These are phyloP conservation scores for Bimastos eiseni DNA, from an alignment of 2,888 invertebrate species.

Conservation along the genomic window DNA sequence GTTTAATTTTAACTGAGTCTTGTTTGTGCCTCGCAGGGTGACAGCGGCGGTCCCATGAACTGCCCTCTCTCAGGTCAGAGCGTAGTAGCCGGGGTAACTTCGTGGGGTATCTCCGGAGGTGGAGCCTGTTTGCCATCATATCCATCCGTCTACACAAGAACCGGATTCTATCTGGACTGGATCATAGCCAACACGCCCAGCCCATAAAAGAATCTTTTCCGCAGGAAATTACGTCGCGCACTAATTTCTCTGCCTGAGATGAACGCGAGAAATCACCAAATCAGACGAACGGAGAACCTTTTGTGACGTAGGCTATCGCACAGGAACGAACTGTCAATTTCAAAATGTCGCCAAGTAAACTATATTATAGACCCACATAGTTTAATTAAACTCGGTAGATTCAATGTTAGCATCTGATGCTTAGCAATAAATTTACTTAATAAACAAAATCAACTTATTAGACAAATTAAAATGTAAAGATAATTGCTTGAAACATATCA, in stretches of 20 bases:
- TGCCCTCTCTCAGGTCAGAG: conserved; percentile 13
- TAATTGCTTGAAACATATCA: too few relatives aligned
- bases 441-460: too few relatives aligned
- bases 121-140: conserved; percentile 27
- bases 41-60: conserved; percentile 33
- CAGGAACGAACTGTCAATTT: too few relatives aligned
- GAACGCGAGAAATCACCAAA: too few relatives aligned
- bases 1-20: neutral
- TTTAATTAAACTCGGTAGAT: too few relatives aligned
- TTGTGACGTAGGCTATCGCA: too few relatives aligned
- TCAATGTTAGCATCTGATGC: too few relatives aligned
- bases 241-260: neutral
- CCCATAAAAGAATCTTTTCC: neutral
- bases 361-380: too few relatives aligned
- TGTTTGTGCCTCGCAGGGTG: conserved; percentile 18
- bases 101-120: conserved; percentile 29
- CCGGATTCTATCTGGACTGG: conserved; percentile 38
- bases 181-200: conserved; percentile 28
- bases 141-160: conserved; percentile 42
- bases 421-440: too few relatives aligned
- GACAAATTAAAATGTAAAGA: too few relatives aligned
- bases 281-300: too few relatives aligned
- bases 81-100: conserved; percentile 29
- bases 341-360: too few relatives aligned
- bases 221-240: neutral